Evolutionary conservation across 2,113 vertebrate species (phyloP), one percentile per base, ranked within the genome.

Genomic region (Epinephelus moara): DNA sequence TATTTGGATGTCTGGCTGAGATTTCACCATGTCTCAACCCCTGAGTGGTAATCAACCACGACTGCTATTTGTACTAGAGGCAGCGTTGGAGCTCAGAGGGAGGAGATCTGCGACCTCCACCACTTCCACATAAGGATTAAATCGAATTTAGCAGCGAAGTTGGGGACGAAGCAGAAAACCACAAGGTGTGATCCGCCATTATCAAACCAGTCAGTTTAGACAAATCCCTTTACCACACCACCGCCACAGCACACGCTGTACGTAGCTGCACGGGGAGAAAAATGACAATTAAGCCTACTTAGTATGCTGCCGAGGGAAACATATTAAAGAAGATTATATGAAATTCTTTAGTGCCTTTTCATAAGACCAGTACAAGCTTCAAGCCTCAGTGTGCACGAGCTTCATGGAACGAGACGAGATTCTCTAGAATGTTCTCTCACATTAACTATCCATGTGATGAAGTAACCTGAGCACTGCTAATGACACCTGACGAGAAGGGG

Each of bases 211-310:
- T 91, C 63, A 75, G 75, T 89, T 86, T 83, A 66, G 79, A 90
- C 85, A 88, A 85, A 89, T 86, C 76, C 85, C 66, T 79, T 37
- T 55, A 70, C 74, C 55, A 66, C 70, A 80, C 27, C 70, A 60
- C 63, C 71, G 69, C 78, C 13, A 42, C 47, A 74, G 67, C 81
- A 45, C 85, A 73, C 37, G 25, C 70, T 25, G 81, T 71, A 74
- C 27, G 69, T 25, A 74, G 78, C 82, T 23, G 69, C 82, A 76
- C 56, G 6, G 64, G 78, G 70, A 61, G 64, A 71, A 52, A 45
- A 84, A 82, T 88, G 90, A 92, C 87, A 94, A 92, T 91, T 92
- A 93, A 93, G 80, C 88, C 92, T 86, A 45, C 86, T 93, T 88
- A 92, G 84, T 40, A 80, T 78, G 84, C 81, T 45, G 59, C 85